Conservation (phyloP, 37 sponge, comb jelly and placozoan species). For the Bolinopsis microptera region DNA sequence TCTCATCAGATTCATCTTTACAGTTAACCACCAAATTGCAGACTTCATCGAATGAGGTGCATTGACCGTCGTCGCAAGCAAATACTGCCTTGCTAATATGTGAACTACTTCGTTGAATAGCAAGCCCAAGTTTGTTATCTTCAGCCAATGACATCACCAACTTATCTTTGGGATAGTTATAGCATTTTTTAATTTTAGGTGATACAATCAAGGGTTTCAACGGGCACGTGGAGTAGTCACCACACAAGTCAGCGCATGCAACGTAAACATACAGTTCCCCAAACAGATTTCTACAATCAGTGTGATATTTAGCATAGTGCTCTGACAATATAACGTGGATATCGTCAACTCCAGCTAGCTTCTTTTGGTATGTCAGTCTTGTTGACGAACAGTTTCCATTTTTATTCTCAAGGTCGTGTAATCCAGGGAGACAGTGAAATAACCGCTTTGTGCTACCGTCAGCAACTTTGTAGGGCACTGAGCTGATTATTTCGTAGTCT, state of each 20-base stretch:
- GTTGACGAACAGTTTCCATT: not conserved
- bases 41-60: not conserved
- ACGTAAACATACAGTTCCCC: not conserved
- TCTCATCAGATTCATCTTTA: constrained; percentile 20
- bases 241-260: not conserved
- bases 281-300: not conserved
- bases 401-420: not conserved
- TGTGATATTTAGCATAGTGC: not conserved
- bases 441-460: not conserved
- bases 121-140: not conserved
- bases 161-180: not conserved
- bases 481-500: not conserved
- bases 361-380: not conserved
- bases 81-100: not conserved
- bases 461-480: not conserved
- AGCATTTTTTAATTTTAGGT: not conserved
- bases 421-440: not conserved
- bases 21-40: constrained; percentile 36
- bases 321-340: not conserved
- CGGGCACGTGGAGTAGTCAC: not conserved
- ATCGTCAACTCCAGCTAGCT: not conserved
- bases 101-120: not conserved
- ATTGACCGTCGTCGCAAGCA: not conserved
- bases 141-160: not conserved
- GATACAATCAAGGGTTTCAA: not conserved